Base-by-base conservation (phyloP, 2,888 invertebrate species). In the Incurvaria masculella region DNA sequence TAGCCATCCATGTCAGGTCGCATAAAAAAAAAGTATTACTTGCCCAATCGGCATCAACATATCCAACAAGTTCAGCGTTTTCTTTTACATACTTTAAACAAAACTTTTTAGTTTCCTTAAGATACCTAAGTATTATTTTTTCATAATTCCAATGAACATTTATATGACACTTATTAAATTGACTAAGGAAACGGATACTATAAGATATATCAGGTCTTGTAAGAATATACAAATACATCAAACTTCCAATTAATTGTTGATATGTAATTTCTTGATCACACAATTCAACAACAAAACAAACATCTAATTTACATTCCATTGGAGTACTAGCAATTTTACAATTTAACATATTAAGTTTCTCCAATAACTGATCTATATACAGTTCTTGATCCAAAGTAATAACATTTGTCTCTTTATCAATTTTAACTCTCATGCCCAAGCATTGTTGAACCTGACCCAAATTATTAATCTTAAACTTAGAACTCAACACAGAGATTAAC, bases 161-260 rank as follows among this genome's bases (percentile, higher is more conserved):
- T 2, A 40, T 49, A 44, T 53, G 42, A 45, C 45, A 52, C 42
- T 52, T 52, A 51, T 53, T 51, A 48, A 52, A 55, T 47, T 53
- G 51, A 41, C 53, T 55, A 17, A 56, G 17, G 23, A 40, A 55
- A 21, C 53, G 43, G 4, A 55, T 46, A 44, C 45, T 11, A 46
- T 44, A 55, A 23, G 44, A 26, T 44, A 52, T 51, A 26, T 55
- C 52, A 17, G 53, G 52, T 11, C 52, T 49, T 1, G 53, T 52
- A 27, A 52, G 45, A 14, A 55, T 48, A 27, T 51, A 46, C 38
- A 46, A 45, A 16, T 48, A 57, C 55, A 54, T 53, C 39, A 46
- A 48, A 42, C 50, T 48, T 1, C 55, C 55, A 23, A 52, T 47
- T 14, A 55, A 21, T 18, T 51, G 47, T 27, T 53, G 52, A 46